Conservation (phyloP, 2,113 vertebrate genomes). For the Henicopernis longicauda region DNA sequence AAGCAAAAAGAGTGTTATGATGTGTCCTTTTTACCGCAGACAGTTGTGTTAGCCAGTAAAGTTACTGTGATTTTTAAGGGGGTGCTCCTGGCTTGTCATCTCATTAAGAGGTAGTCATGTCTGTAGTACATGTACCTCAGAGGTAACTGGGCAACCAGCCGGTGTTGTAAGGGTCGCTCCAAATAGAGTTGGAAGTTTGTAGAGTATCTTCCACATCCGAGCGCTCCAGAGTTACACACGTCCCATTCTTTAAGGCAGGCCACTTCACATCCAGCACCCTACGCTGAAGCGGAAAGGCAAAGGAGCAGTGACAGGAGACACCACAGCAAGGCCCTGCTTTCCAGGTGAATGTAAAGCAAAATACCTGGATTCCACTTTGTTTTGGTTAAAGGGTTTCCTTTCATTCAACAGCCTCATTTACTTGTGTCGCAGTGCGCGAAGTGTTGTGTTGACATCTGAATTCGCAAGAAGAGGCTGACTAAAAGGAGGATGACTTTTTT, state of each 20-base stretch:
- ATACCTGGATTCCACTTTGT: background rate
- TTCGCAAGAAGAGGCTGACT: background rate
- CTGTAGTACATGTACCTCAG: background rate
- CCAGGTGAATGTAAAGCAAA: background rate
- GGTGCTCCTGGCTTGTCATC: background rate
- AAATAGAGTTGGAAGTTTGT: background rate
- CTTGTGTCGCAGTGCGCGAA: background rate
- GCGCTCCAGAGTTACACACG: background rate
- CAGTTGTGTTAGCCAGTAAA: background rate
- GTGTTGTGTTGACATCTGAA: background rate
- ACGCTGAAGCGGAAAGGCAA: background rate
- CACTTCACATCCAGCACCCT: background rate
- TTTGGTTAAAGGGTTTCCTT: background rate
- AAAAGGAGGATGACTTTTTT: background rate
- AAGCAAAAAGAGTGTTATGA: background rate
- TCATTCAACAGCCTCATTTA: background rate
- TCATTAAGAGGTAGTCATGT: too few relatives aligned
- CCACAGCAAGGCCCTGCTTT: background rate
- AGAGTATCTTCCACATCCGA: background rate
- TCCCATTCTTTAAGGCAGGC: background rate
- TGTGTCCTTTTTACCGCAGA: background rate
- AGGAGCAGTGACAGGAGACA: background rate
- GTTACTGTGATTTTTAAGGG: background rate
- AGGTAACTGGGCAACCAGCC: background rate
- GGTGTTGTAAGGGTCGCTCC: background rate